phyloP scores from a whole-genome alignment of 2,113 vertebrate species.

The Morone chrysops region DNA sequence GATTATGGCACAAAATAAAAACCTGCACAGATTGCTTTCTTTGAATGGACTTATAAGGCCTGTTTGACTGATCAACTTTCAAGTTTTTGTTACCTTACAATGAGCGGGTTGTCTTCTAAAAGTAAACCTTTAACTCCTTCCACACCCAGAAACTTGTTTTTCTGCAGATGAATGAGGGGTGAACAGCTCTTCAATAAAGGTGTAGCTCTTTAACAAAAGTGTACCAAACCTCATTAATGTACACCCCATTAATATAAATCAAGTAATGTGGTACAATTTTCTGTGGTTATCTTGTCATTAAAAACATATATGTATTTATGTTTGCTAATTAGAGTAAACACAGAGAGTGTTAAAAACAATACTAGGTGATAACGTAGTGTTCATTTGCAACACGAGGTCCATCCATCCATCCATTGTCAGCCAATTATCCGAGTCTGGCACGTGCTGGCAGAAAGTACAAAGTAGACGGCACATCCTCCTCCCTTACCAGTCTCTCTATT shows the following conservation, averaged over 20 bases:
- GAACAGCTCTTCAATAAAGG: background rate
- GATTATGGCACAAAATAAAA: conserved; percentile 15
- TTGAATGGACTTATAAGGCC: background rate
- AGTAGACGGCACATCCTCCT: background rate
- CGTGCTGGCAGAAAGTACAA: background rate
- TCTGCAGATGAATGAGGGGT: background rate
- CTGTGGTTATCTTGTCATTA: background rate
- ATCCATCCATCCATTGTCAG: background rate
- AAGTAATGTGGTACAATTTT: background rate
- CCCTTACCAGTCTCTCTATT: background rate
- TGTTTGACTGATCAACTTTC: background rate
- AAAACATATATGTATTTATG: background rate
- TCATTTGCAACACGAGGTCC: background rate
- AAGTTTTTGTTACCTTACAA: conserved; percentile 2
- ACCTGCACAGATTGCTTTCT: background rate
- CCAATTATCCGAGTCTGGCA: background rate
- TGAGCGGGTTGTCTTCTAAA: background rate
- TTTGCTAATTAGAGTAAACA: background rate
- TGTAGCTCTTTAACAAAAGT: no score
- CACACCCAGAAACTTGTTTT: background rate
- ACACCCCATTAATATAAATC: background rate
- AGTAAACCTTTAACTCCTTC: background rate
- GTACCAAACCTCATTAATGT: background rate
- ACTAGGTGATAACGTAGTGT: background rate
- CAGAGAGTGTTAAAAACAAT: no score